Base-by-base conservation (phyloP, 2,113 vertebrate genomes). In the Callaeas wilsoni region DNA sequence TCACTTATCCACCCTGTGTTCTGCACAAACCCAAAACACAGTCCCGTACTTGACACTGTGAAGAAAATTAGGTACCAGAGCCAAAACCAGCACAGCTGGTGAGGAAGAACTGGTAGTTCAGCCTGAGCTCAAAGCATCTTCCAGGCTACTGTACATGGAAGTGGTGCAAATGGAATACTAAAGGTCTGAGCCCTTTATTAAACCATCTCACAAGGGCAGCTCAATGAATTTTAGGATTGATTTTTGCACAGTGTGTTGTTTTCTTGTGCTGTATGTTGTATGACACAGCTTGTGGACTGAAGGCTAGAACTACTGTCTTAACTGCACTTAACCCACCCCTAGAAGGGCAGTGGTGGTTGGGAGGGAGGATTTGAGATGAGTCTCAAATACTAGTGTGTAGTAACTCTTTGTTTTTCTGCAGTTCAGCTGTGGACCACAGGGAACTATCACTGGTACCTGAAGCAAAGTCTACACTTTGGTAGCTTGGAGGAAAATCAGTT, bases 361-460 rank as follows among this genome's bases (percentile, higher is more conserved):
- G 3, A 63, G 22, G 7, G 10, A n/a, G 11, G 3, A 4, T 55
- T 77, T 33, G 39, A 70, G 30, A 23, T 74, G 42, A 13, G 9
- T 82, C 29, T 91, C 32, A 63, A 55, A 27, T 49, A 46, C 22
- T 16, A 18, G 4, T 42, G 25, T 49, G 5, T 89, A 29, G 23
- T 92, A 81, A 84, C 37, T 5, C 4, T 67, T 13, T 97, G 57
- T 78, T 87, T 77, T 60, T 80, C 41, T 96, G 4, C 91, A 99
- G 99, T 99, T 97, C 99, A 99, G 96, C 97, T 99, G 59, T 99
- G 99, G 99, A 98, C 98, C 1, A 98, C 98, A 57, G 98, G 98
- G 10, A 99, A 99, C 98, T 99, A 99, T 91, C 99, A 99, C 97
- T 99, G 99, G 99, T 99, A 99, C 84, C 98, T 99, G 94, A 99